phyloP scores from a whole-genome alignment of 2,888 invertebrate genomes.

The Phyllotreta striolata region DNA sequence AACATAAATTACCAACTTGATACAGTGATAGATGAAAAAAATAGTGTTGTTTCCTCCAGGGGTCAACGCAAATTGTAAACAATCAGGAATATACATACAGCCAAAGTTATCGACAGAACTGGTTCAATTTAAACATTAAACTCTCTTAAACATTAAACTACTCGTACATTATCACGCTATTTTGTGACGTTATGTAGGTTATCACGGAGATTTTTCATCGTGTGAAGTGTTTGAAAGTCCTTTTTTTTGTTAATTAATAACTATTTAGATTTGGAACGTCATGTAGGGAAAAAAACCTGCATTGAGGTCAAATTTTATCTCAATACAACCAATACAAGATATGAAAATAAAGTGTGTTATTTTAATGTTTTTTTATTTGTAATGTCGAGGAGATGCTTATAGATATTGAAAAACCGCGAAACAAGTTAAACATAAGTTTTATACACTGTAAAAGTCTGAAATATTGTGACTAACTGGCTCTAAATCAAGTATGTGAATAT shows the following conservation, averaged over 20 bases:
- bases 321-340: neutral
- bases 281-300: no score
- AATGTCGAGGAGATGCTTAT: no score
- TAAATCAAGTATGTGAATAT: neutral
- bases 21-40: conserved; percentile 16
- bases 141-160: conserved; percentile 10
- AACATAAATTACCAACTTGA: neutral
- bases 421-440: no score
- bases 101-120: conserved; percentile 18
- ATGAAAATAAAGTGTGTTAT: no score
- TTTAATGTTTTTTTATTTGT: no score
- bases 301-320: neutral
- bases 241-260: neutral
- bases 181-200: conserved; percentile 20
- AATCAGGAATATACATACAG: conserved; percentile 14
- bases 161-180: conserved; percentile 1
- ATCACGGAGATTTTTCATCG: conserved; percentile 4
- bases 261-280: no score
- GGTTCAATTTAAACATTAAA: conserved; percentile 14
- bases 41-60: conserved; percentile 11
- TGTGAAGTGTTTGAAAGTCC: conserved; percentile 1
- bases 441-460: no score
- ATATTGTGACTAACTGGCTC: neutral
- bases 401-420: no score
- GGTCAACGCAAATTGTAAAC: conserved; percentile 22